Base-by-base conservation (phyloP, 2,888 invertebrate genomes). In the Ophion slaviceki region DNA sequence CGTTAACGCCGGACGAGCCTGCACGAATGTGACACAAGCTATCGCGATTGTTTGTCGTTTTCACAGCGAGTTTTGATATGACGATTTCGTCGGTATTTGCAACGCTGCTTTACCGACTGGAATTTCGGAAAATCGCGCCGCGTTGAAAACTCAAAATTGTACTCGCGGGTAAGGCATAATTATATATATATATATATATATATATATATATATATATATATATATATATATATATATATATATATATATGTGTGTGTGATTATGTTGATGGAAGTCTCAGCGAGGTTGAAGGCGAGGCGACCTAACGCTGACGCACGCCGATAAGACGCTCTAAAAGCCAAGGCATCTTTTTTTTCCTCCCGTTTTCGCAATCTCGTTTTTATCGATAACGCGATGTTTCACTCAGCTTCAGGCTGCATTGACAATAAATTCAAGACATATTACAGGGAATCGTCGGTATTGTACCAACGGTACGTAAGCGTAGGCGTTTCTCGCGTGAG, bases 291-390 rank as follows among this genome's bases (percentile, higher is more conserved):
- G 57, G 72, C 85, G 85, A 80, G 74, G 80, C 71, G 82, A 85
- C 14, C 14, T 80, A 86, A 72, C 74, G 82, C 80, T 83, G 86
- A 86, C 82, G 86, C 80, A 80, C 78, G 76, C 76, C 72, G 82
- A 82, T 86, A 86, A 83, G 74, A 72, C 64, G 79, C 40, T 53
- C 80, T 68, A 64, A 61, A 47, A 68, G 47, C 68, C 62, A 45
- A 66, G 59, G 57, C 28, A 24, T 61, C 24, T 47, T 75, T 53
- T 53, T 32, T 28, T 17, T 36, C 62, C 59, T 53, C 14, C 10
- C 8, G 2, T 32, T n/a, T 67, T 84, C 45, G 45, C 71, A 68
- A 77, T 77, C 68, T 81, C 74, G n/a, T 66, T 45, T 59, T 62
- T 66, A 76, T 76, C 84, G 84, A 84, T 80, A 84, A 76, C 76